These are phyloP conservation scores for Kradibia gibbosae DNA, from an alignment of 1,140 invertebrate species.

Conservation along the genomic window DNA sequence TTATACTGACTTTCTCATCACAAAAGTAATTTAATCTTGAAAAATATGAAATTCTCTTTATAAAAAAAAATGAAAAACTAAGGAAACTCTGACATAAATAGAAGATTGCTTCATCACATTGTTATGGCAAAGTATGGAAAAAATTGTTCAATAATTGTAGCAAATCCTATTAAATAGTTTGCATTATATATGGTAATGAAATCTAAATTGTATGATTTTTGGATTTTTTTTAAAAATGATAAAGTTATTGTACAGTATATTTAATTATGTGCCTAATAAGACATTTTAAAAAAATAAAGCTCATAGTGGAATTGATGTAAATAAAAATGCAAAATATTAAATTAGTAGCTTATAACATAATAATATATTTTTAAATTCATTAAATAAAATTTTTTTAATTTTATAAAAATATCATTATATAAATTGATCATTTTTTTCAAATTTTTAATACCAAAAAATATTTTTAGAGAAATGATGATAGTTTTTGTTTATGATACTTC, in stretches of 20 bases:
- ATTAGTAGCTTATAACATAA: neutral
- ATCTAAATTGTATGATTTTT: slow-evolving; percentile 8
- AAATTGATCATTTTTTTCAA: neutral
- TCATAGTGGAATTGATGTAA: no score
- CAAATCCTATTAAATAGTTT: slow-evolving; percentile 59
- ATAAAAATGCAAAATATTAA: neutral
- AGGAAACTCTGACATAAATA: slow-evolving; percentile 9
- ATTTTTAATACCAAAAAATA: slow-evolving; percentile 52
- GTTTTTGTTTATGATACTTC: slow-evolving; percentile 90
- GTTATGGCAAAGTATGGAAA: slow-evolving; percentile 69
- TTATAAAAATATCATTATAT: slow-evolving; percentile 37
- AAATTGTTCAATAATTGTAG: slow-evolving; percentile 55
- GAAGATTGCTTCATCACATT: slow-evolving; percentile 36
- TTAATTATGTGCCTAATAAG: no score
- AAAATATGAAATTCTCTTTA: neutral
- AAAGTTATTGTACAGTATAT: no score
- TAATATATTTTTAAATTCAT: slow-evolving; percentile 10
- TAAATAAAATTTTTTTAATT: neutral
- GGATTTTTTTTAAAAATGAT: neutral
- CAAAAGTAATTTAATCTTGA: neutral
- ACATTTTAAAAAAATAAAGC: no score
- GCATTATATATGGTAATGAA: slow-evolving; percentile 20
- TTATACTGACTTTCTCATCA: neutral
- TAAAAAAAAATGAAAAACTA: neutral
- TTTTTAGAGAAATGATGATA: slow-evolving; percentile 87